Evolutionary conservation across 2,888 invertebrate genomes (phyloP), one percentile per base, ranked within the genome.

Genomic region (Standfussiana lucernea): DNA sequence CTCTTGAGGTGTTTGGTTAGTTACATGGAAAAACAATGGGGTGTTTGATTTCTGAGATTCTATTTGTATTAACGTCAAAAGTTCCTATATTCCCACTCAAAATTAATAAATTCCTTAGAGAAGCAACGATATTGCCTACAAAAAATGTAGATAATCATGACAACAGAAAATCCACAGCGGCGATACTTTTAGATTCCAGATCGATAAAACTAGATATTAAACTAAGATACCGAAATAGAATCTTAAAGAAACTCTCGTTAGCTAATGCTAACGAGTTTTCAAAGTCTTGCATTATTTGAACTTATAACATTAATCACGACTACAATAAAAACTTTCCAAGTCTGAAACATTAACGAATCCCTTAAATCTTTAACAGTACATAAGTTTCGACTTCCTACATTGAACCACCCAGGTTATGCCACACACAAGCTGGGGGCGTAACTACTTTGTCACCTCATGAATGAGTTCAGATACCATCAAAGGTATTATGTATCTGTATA

Each of bases 381-480:
- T 45, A 75, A 73, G 56, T 76, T 75, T 77, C 32, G 56, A 77
- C 78, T 81, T 77, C 77, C 78, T 72, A 77, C 64, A 32, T 56
- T 76, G 78, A 80, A 85, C 96, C 96, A 96, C 96, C 96, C 96
- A 96, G 89, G 94, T 82, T 88, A 84, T 93, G 89, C 96, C 96
- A 95, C 96, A 95, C 95, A 94, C 95, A 93, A 93, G 89, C 85
- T 83, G 92, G 92, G 96, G 96, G 96, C 96, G 96, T 95, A 89
- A 86, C 95, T 92, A 93, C 94, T 94, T 95, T 96, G 95, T 96
- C 95, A 95, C 92, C 89, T 92, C 81, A 81, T 93, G 94, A 96
- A 95, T 94, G 90, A 89, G 88, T 87, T 91, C 86, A 93, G 91
- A 91, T 91, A 91, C 90, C 89, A 87, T 92, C 92, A 94, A 93